Base-by-base conservation (phyloP, 2,113 vertebrate genomes). In the Strix uralensis region DNA sequence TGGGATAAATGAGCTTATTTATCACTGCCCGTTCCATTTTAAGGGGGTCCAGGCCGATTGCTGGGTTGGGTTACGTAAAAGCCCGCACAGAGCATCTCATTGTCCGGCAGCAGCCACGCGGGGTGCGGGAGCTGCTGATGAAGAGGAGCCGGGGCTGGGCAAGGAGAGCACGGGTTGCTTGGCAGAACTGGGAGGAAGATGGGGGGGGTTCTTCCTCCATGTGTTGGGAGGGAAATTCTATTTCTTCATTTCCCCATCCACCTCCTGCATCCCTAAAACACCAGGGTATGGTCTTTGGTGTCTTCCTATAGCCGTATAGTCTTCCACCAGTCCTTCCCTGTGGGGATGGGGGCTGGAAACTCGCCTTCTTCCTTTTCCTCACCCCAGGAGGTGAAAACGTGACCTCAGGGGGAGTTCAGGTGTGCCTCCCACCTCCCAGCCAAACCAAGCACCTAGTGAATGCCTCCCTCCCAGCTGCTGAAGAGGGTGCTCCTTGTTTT, bases 1-100 rank as follows among this genome's bases (percentile, higher is more conserved):
- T 95, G 95, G 94, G 94, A 91, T 97, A 94, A 97, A 97, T 81
- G 96, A 95, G 91, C 96, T 96, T 89, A 88, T 97, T 97, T 96
- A 96, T 94, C 79, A 42, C 38, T 3, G 92, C 88, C 94, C 23
- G 11, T 65, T 91, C 95, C 84, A 44, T 88, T 95, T 89, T 51
- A 95, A 71, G 5, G 0, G 81, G 84, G 95, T 92, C 92, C 91
- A 2, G 75, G 52, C 74, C n/a, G 9, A 92, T 78, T 2, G 66
- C 89, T 0, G 91, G 61, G 52, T 4, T 90, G 63, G 52, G 81
- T 97, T 97, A 95, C 5, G 21, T 97, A 97, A 97, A 94, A 84
- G 66, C 84, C 95, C 54, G 1, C 92, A 96, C 96, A 97, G 92
- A 96, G 91, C 87, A 85, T 88, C 95, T 54, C 84, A 96, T 97